A percentile compares a stretch with the other conserved stretches of the same genome.
phyloP scores from a whole-genome alignment of 2,888 invertebrate species.

The Ophion obscuratus region DNA sequence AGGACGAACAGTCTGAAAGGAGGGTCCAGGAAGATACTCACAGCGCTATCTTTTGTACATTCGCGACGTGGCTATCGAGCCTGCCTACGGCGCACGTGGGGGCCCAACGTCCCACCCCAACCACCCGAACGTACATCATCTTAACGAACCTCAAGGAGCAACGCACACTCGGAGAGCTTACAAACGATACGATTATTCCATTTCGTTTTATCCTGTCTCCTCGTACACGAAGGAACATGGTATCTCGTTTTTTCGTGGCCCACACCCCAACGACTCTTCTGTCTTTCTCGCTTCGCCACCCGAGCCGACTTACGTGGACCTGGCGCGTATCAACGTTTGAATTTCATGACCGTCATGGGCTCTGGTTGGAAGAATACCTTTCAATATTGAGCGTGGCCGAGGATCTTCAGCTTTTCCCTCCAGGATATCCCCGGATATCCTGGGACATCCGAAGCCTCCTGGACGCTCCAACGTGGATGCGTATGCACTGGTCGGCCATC shows the following conservation, averaged over 20 bases:
- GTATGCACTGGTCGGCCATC: neutral
- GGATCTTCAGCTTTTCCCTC: neutral
- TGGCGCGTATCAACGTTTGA: slow-evolving; percentile 72
- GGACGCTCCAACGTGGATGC: neutral
- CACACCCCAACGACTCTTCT: neutral
- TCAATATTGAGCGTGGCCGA: slow-evolving; percentile 70
- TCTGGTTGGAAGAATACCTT: slow-evolving; percentile 72
- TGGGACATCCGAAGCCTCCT: neutral
- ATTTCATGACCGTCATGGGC: slow-evolving; percentile 64
- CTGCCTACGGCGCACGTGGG: neutral
- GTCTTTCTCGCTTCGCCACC: neutral
- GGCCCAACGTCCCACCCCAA: neutral
- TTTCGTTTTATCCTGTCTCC: slow-evolving; percentile 63
- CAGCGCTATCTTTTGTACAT: slow-evolving; percentile 74
- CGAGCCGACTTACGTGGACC: slow-evolving; percentile 47
- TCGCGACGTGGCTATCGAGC: slow-evolving; percentile 65
- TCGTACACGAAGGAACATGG: slow-evolving; percentile 2
- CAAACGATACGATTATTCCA: slow-evolving; percentile 81
- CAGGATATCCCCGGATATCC: slow-evolving; percentile 12
- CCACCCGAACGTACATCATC: slow-evolving; percentile 78
- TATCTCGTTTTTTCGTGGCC: neutral
- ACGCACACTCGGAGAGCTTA: slow-evolving; percentile 76
- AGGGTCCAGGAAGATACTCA: slow-evolving; percentile 43
- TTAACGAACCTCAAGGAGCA: slow-evolving; percentile 77
- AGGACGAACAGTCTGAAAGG: slow-evolving; percentile 13